phyloP scores from a whole-genome alignment of 2,113 vertebrate species.

The Abramis brama region DNA sequence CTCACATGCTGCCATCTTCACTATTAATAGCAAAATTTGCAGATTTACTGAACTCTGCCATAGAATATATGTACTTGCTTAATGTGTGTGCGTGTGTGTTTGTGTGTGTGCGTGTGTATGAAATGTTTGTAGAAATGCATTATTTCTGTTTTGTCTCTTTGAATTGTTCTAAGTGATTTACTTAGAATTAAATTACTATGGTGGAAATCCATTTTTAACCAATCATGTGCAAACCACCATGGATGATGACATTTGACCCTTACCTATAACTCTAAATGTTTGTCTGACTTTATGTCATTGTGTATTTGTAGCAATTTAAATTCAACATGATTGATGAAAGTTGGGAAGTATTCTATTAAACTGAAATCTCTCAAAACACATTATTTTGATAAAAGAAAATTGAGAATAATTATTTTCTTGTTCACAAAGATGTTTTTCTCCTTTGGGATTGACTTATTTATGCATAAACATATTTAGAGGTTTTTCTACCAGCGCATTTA shows the following conservation, averaged over 20 bases:
- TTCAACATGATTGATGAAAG: not conserved
- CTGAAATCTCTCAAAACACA: not conserved
- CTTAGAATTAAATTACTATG: not conserved
- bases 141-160: not conserved
- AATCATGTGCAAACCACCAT: not conserved
- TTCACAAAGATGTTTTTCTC: not conserved
- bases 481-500: not conserved
- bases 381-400: not conserved
- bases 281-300: not conserved
- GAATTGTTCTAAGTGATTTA: not conserved
- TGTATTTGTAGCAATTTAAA: not conserved
- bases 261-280: not conserved
- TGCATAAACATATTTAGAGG: not conserved
- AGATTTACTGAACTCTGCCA: conserved; percentile 21
- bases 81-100: not conserved
- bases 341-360: not conserved
- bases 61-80: conserved; percentile 24
- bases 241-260: not conserved
- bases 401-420: not conserved
- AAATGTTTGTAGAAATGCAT: too few relatives aligned
- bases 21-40: conserved; percentile 50
- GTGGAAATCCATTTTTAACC: not conserved
- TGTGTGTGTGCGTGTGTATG: not conserved
- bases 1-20: conserved; percentile 3
- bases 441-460: not conserved